These are phyloP conservation scores for Pecten maximus DNA, from an alignment of 2,888 invertebrate genomes.

Conservation along the genomic window DNA sequence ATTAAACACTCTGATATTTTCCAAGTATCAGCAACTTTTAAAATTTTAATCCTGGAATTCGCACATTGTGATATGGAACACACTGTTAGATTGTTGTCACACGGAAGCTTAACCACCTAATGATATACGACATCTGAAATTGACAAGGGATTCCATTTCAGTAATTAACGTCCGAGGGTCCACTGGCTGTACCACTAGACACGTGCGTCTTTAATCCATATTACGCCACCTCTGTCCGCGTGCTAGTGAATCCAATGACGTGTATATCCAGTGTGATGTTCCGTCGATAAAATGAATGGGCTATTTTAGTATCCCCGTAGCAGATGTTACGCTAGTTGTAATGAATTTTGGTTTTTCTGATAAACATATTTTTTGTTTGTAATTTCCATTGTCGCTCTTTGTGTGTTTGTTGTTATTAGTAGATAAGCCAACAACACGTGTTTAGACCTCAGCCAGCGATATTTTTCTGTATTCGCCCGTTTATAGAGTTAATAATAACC, in stretches of 20 bases:
- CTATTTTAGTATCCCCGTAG: not conserved
- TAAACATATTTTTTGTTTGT: not conserved
- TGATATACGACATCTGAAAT: not conserved
- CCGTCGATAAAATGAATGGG: not conserved
- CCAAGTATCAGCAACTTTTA: too few relatives aligned
- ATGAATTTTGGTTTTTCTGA: not conserved
- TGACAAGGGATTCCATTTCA: not conserved
- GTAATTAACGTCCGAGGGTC: not conserved
- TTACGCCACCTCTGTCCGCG: not conserved
- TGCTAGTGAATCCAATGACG: not conserved
- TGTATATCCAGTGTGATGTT: not conserved
- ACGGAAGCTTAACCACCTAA: not conserved
- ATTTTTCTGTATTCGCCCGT: not conserved
- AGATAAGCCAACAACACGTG: not conserved
- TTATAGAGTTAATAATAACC: not conserved
- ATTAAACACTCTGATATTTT: too few relatives aligned
- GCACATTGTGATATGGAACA: not conserved
- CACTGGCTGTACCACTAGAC: not conserved
- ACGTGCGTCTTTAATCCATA: not conserved
- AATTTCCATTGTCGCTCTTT: not conserved
- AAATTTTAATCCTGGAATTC: not conserved
- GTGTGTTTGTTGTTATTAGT: not conserved
- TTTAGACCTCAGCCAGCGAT: not conserved
- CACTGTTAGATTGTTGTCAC: not conserved
- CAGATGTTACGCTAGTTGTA: not conserved